These are phyloP conservation scores for Sebastes melanostomus DNA, from an alignment of 2,797 vertebrate genomes.

Conservation along the genomic window DNA sequence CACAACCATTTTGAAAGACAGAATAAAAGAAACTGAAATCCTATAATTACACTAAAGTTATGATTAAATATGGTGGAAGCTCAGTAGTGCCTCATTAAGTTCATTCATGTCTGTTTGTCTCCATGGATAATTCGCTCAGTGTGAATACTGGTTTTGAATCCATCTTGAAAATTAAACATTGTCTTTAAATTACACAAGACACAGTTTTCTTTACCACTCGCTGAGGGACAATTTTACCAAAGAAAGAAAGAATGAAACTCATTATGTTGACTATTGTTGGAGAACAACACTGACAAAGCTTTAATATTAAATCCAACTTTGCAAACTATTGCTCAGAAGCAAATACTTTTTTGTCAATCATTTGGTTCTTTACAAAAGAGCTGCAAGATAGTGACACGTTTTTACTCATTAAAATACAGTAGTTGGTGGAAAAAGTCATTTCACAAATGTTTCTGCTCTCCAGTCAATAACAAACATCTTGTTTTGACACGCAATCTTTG, in stretches of 20 bases:
- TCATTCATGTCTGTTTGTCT: neutral
- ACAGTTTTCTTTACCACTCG: neutral
- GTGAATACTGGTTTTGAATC: constrained; percentile 1
- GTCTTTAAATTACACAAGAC: neutral
- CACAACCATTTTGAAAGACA: neutral
- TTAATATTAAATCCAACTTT: neutral
- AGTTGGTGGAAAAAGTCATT: neutral
- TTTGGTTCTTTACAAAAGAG: neutral
- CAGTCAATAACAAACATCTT: neutral
- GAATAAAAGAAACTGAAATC: neutral
- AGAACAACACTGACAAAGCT: neutral
- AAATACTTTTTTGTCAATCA: neutral
- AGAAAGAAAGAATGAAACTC: neutral
- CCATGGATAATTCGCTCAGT: neutral
- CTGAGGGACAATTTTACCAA: neutral
- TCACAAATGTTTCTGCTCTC: neutral
- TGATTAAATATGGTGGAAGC: constrained; percentile 9
- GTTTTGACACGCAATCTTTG: neutral
- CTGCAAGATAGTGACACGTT: neutral
- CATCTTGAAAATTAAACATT: neutral
- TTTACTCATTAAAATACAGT: neutral
- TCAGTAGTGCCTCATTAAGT: neutral
- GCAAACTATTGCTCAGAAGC: neutral
- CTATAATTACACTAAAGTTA: constrained; percentile 3
- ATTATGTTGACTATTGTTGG: neutral